A percentile compares a stretch with the other conserved stretches of the same genome.
phyloP scores from a whole-genome alignment of 2,888 invertebrate genomes.

The Pandemis corylana region DNA sequence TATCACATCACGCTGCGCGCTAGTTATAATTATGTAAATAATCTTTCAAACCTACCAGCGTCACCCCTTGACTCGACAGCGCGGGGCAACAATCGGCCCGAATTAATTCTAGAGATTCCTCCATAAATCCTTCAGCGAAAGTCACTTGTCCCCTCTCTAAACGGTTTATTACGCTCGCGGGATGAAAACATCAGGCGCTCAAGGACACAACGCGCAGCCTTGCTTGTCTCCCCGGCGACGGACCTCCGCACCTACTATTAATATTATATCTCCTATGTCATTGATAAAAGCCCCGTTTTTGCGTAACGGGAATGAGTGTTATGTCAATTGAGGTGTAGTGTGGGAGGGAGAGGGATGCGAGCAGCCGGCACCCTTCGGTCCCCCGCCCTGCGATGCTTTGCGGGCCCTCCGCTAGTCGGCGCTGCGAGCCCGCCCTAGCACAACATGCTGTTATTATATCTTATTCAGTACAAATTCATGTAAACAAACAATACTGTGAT shows the following conservation, averaged over 20 bases:
- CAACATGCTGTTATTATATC: slow-evolving; percentile 69
- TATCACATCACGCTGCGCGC: slow-evolving; percentile 13
- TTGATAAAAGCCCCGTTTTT: slow-evolving; percentile 81
- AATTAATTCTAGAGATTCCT: slow-evolving; percentile 80
- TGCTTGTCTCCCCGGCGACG: slow-evolving; percentile 52
- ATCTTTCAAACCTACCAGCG: slow-evolving; percentile 42
- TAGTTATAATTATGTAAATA: slow-evolving; percentile 47
- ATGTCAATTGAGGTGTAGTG: slow-evolving; percentile 66
- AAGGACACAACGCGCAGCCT: slow-evolving; percentile 76
- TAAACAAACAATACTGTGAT: slow-evolving; percentile 77
- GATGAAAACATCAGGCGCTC: slow-evolving; percentile 83
- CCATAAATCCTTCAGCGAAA: slow-evolving; percentile 81
- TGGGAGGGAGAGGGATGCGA: slow-evolving; percentile 60
- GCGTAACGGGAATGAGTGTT: slow-evolving; percentile 68
- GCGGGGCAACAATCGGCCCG: slow-evolving; percentile 67
- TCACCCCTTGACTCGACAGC: slow-evolving; percentile 47
- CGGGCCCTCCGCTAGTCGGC: slow-evolving; percentile 77
- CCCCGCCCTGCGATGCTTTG: slow-evolving; percentile 68
- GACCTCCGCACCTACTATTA: slow-evolving; percentile 47
- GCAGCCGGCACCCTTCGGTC: slow-evolving; percentile 57
- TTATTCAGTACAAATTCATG: slow-evolving; percentile 70
- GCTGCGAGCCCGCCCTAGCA: slow-evolving; percentile 76
- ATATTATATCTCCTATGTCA: slow-evolving; percentile 76
- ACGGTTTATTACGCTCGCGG: slow-evolving; percentile 82
- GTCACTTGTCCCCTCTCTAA: slow-evolving; percentile 78